A percentile compares a stretch with the other conserved stretches of the same genome.
Conservation (phyloP, 2,113 vertebrate genomes). For the Vulpes vulpes region DNA sequence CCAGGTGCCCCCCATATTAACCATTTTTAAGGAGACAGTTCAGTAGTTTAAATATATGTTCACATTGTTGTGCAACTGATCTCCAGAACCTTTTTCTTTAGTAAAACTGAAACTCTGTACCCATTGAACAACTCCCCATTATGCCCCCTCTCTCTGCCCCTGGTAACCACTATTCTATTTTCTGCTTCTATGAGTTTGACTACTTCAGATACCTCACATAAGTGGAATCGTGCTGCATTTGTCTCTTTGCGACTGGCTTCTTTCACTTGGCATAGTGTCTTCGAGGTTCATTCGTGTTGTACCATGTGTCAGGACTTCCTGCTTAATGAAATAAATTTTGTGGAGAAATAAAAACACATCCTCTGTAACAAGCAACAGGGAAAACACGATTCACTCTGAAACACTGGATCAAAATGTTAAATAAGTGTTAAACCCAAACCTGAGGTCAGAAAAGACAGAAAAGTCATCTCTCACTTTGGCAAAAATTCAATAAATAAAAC, state of each 20-base stretch:
- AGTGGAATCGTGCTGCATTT: not conserved
- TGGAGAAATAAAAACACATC: not conserved
- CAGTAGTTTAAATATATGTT: not conserved
- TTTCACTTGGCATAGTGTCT: not conserved
- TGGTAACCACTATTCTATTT: not conserved
- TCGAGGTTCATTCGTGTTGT: not conserved
- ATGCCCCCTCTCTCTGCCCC: too few species aligned
- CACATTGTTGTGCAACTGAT: not conserved
- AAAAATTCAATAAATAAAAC: slow-evolving; percentile 1
- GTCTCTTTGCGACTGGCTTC: not conserved
- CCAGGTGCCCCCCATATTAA: not conserved
- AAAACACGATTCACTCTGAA: not conserved
- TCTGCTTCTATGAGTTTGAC: not conserved
- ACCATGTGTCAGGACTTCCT: not conserved
- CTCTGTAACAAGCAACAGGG: not conserved
- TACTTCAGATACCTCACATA: not conserved
- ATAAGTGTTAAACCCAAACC: not conserved
- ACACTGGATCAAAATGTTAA: not conserved
- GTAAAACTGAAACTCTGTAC: not conserved
- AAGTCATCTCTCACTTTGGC: not conserved
- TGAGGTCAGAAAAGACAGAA: not conserved
- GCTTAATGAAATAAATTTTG: not conserved
- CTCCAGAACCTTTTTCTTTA: not conserved
- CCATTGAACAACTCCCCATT: not conserved
- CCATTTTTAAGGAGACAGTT: not conserved